Percentiles rank a stretch among this genome's conserved stretches.
Evolutionary conservation across 2,113 vertebrate genomes (phyloP).

Genomic region (Argyrosomus japonicus): DNA sequence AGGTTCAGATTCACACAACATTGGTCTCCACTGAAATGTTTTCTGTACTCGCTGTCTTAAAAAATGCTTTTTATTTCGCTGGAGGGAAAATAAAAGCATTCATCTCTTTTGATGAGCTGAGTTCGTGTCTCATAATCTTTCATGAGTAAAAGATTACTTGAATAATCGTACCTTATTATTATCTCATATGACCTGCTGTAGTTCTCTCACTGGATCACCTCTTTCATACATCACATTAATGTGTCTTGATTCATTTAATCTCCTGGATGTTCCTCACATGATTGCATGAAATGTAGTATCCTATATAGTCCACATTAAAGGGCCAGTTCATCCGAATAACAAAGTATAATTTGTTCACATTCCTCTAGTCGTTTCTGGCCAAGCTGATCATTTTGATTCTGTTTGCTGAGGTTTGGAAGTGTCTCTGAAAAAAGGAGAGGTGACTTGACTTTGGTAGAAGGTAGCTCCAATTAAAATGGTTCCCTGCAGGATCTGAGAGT

Average conservation of each 20-base stretch:
- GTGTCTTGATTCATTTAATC: background rate
- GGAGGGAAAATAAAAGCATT: background rate
- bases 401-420: background rate
- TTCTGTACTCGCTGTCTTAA: background rate
- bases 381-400: background rate
- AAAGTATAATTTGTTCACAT: background rate
- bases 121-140: slow-evolving; percentile 27
- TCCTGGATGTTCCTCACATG: background rate
- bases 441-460: too few relatives aligned
- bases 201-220: background rate
- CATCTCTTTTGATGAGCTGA: slow-evolving; percentile 24
- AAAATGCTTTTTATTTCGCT: background rate
- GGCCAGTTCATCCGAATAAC: background rate
- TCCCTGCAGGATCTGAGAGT: background rate
- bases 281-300: too few relatives aligned
- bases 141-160: background rate
- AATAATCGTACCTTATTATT: slow-evolving; percentile 15
- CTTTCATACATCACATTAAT: too few relatives aligned
- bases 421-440: background rate
- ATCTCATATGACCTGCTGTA: background rate
- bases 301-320: background rate
- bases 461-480: background rate
- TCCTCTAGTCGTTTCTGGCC: background rate
- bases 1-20: slow-evolving; percentile 19
- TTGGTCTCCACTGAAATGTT: background rate